These are phyloP conservation scores for Hymenochirus boettgeri DNA, from an alignment of 2,113 vertebrate species.

Conservation along the genomic window DNA sequence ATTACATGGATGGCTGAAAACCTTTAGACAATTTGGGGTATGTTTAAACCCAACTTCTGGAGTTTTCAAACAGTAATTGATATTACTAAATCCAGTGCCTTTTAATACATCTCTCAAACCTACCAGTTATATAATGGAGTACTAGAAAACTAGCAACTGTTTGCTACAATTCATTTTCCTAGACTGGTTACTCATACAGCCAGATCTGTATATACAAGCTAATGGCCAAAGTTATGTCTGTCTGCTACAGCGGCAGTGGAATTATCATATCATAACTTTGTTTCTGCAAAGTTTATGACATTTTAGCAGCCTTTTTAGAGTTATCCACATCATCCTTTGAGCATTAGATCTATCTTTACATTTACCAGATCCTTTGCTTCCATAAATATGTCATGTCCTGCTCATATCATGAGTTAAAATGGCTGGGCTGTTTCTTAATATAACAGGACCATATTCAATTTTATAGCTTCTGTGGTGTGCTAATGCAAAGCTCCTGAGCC, in stretches of 20 bases:
- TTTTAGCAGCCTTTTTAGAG: slow-evolving; percentile 12
- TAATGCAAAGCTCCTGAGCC: neutral
- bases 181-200: slow-evolving; percentile 3
- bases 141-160: too few relatives aligned
- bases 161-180: slow-evolving; percentile 10
- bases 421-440: slow-evolving; percentile 13
- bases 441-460: neutral
- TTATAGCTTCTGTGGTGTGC: neutral
- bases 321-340: slow-evolving; percentile 11
- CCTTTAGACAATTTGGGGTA: too few relatives aligned
- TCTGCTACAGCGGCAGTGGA: slow-evolving; percentile 12
- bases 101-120: too few relatives aligned
- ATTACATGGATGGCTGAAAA: too few relatives aligned
- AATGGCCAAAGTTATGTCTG: slow-evolving; percentile 12
- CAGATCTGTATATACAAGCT: slow-evolving; percentile 26
- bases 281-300: slow-evolving; percentile 14
- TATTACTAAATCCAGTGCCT: too few relatives aligned
- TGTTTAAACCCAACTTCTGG: too few relatives aligned
- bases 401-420: slow-evolving; percentile 10
- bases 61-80: too few relatives aligned
- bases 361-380: slow-evolving; percentile 31
- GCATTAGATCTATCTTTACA: slow-evolving; percentile 23
- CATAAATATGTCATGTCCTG: slow-evolving; percentile 32
- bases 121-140: too few relatives aligned
- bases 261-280: slow-evolving; percentile 18